A percentile compares a stretch with the other conserved stretches of the same genome.
Evolutionary conservation across 1,140 invertebrate species (phyloP).

Genomic region (Apis dorsata): DNA sequence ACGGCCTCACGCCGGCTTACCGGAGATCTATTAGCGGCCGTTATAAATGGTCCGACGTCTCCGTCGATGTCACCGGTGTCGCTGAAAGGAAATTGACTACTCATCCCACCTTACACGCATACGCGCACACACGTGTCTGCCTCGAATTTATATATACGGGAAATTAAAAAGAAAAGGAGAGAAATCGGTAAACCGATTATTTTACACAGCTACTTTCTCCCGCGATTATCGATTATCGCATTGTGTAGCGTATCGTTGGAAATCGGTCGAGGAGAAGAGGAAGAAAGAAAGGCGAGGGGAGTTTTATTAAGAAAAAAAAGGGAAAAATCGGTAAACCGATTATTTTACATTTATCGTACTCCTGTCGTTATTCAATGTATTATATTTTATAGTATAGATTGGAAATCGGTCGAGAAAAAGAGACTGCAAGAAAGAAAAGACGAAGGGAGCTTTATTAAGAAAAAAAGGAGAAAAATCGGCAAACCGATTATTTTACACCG

Average conservation of each 20-base stretch:
- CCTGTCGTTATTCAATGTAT: no score
- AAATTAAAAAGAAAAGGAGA: conserved; percentile 60
- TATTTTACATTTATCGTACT: no score
- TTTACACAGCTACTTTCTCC: no score
- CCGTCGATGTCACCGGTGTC: conserved; percentile 71
- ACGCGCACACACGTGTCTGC: conserved; percentile 37
- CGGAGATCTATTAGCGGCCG: conserved; percentile 72
- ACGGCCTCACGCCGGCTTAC: conserved; percentile 66
- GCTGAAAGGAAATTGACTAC: conserved; percentile 76
- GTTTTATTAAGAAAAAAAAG: conserved; percentile 53
- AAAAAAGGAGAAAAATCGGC: conserved; percentile 62
- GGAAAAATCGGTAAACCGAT: conserved; percentile 40
- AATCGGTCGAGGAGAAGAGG: no score
- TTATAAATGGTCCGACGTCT: conserved; percentile 77
- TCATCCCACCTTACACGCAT: conserved; percentile 60
- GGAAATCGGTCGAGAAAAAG: no score
- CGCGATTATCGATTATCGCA: no score
- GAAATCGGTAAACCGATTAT: conserved; percentile 27
- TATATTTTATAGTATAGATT: no score
- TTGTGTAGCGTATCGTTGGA: no score
- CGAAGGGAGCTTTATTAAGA: neutral
- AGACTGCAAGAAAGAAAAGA: no score
- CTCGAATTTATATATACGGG: conserved; percentile 13
- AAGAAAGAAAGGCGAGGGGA: no score
- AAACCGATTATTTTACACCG: neutral